phyloP scores from a whole-genome alignment of 2,797 vertebrate genomes.

The Lagodon rhomboides region DNA sequence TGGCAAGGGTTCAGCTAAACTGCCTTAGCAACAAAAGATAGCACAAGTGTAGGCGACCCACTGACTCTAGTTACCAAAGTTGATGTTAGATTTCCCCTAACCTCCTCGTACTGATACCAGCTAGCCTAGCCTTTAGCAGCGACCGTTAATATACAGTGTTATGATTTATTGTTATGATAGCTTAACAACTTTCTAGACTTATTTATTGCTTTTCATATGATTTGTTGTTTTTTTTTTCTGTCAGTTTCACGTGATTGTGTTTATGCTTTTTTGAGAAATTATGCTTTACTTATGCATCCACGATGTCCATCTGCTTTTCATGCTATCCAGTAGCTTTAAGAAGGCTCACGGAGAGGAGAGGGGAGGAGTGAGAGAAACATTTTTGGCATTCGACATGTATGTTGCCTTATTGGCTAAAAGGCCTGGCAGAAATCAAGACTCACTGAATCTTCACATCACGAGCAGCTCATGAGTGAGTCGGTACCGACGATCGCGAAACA shows the following conservation, averaged over 20 bases:
- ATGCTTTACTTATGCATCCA: constrained; percentile 64
- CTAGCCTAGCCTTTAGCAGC: constrained; percentile 78
- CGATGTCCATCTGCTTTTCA: constrained; percentile 60
- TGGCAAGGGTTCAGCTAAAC: constrained; percentile 32
- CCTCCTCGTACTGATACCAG: constrained; percentile 70
- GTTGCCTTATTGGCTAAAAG: constrained; percentile 72
- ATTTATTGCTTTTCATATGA: constrained; percentile 80
- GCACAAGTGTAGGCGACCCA: constrained; percentile 42
- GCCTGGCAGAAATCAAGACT: constrained; percentile 59
- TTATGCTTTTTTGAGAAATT: constrained; percentile 57
- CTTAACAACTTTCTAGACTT: constrained; percentile 71
- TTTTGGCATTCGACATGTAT: constrained; percentile 79
- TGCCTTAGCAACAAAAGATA: constrained; percentile 25
- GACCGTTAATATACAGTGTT: constrained; percentile 69
- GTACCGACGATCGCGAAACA: too few species aligned
- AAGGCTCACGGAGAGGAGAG: constrained; percentile 47
- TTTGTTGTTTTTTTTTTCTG: constrained; percentile 29
- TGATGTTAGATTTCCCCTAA: constrained; percentile 64
- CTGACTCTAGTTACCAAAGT: constrained; percentile 83
- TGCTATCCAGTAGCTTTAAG: constrained; percentile 78
- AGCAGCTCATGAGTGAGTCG: not conserved
- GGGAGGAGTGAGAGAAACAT: constrained; percentile 35
- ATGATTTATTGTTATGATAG: constrained; percentile 54
- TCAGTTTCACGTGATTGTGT: constrained; percentile 42
- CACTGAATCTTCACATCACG: not conserved